These are phyloP conservation scores for Microtus richardsoni DNA, from an alignment of 2,113 vertebrate genomes.

Conservation along the genomic window DNA sequence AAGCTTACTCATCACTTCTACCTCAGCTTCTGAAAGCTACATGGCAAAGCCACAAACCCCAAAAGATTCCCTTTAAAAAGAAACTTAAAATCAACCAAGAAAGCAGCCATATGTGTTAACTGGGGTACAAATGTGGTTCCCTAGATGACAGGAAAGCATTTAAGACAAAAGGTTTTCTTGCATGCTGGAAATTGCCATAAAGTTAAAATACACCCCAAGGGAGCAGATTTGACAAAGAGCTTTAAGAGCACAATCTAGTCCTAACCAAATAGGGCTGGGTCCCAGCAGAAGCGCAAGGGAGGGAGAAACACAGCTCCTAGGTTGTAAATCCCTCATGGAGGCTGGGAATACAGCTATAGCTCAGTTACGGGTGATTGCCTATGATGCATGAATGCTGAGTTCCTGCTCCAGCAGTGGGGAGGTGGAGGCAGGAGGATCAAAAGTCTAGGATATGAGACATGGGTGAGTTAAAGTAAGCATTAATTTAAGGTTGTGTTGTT, in stretches of 20 bases:
- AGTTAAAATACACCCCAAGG: conserved; percentile 12
- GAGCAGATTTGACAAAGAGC: conserved; percentile 19
- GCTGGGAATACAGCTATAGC: neutral
- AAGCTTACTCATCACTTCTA: conserved; percentile 42
- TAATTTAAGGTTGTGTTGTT: neutral
- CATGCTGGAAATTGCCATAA: conserved; percentile 20
- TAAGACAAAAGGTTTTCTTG: conserved; percentile 1
- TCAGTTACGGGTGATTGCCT: neutral
- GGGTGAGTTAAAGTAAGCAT: conserved; percentile 16
- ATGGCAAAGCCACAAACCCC: neutral
- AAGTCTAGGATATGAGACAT: neutral
- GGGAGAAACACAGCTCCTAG: neutral
- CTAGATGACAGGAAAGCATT: conserved; percentile 7
- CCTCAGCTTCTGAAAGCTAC: conserved; percentile 17
- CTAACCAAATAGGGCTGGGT: neutral
- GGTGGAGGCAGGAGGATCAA: neutral
- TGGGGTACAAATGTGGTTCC: neutral
- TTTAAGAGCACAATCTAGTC: neutral
- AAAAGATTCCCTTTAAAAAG: conserved; percentile 25
- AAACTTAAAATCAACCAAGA: conserved; percentile 39
- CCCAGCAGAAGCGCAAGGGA: conserved; percentile 29
- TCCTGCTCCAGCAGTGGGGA: neutral
- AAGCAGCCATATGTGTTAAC: neutral
- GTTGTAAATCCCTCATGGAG: neutral
- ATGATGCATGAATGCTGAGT: neutral